Percentiles rank a stretch among this genome's conserved stretches.
phyloP scores from a whole-genome alignment of 2,888 invertebrate genomes.

The Tipula helvola region DNA sequence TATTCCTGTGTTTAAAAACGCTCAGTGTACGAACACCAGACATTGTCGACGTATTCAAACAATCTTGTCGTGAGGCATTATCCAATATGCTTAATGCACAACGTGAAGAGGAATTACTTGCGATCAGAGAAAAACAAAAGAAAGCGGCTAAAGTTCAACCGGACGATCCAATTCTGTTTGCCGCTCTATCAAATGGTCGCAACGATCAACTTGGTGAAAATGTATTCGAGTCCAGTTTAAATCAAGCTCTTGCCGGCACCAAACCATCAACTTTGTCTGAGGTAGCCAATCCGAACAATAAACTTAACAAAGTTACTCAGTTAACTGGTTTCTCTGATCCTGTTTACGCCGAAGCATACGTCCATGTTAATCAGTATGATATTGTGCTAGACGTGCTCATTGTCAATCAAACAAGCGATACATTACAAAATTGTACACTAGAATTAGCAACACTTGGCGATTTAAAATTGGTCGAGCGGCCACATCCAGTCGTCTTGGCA shows the following conservation, averaged over 20 bases:
- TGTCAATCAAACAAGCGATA: slow-evolving; percentile 97
- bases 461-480: slow-evolving; percentile 94
- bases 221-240: slow-evolving; percentile 88
- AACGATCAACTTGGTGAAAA: slow-evolving; percentile 46
- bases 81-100: slow-evolving; percentile 74
- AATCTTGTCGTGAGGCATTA: slow-evolving; percentile 62
- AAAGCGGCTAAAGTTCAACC: slow-evolving; percentile 59
- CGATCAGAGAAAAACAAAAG: slow-evolving; percentile 51
- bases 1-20: slow-evolving; percentile 67
- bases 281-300: slow-evolving; percentile 42
- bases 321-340: slow-evolving; percentile 98
- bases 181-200: slow-evolving; percentile 57
- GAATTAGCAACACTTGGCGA: slow-evolving; percentile 97
- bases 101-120: slow-evolving; percentile 40
- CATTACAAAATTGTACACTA: slow-evolving; percentile 93
- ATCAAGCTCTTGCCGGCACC: slow-evolving; percentile 69
- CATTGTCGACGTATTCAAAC: slow-evolving; percentile 57
- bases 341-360: slow-evolving; percentile 99
- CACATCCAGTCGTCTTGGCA: slow-evolving; percentile 87
- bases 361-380: slow-evolving; percentile 97
- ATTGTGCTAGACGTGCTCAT: slow-evolving; percentile 96
- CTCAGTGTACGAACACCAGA: slow-evolving; percentile 54
- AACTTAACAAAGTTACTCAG: slow-evolving; percentile 75
- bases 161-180: slow-evolving; percentile 74
- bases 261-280: slow-evolving; percentile 36